Base-by-base conservation (phyloP, 2,113 vertebrate genomes). In the Hippoglossus stenolepis region DNA sequence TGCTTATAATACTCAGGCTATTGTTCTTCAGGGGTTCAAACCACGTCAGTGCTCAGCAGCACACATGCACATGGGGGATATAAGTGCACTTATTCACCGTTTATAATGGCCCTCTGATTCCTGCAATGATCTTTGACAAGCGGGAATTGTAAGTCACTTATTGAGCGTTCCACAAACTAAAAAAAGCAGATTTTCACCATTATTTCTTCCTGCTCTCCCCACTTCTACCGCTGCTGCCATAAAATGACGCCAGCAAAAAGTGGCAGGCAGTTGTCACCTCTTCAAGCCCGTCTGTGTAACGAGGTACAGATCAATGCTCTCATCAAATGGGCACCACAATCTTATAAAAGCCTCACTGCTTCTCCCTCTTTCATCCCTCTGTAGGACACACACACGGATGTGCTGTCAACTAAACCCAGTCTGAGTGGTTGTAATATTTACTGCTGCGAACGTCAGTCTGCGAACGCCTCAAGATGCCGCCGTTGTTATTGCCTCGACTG, bases 221-320 rank as follows among this genome's bases (percentile, higher is more conserved):
- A 17, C 47, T 14, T 49, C 47, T 18, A 18, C 60, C 65, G 23
- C 14, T 3, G 17, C 53, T 62, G 28, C 73, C 31, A 54, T 72
- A 65, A 69, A 75, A 72, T 3, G 35, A 43, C 26, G 73, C 56
- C 35, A 47, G 43, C 53, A 72, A 80, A 84, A 71, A 63, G 31
- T 68, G 43, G 26, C 23, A 59, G 40, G n/a, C 53, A 23, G 63
- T 75, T 82, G 79, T 80, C 77, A 83, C 63, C 43, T 79, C 54
- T 67, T 80, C 59, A 64, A 72, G 53, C 73, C 49, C 17, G 47
- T 82, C 73, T 66, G 66, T 40, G 69, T 78, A 79, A 83, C 21
- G 9, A 70, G 74, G 71, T 67, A 71, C 71, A 77, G 73, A 88
- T 89, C 85, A 82, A 87, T 85, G 74, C 68, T 81, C 57, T 80